Percentiles rank a stretch among this genome's conserved stretches.
Conservation (phyloP, 2,888 invertebrate genomes). For the Pyrrhia umbra region DNA sequence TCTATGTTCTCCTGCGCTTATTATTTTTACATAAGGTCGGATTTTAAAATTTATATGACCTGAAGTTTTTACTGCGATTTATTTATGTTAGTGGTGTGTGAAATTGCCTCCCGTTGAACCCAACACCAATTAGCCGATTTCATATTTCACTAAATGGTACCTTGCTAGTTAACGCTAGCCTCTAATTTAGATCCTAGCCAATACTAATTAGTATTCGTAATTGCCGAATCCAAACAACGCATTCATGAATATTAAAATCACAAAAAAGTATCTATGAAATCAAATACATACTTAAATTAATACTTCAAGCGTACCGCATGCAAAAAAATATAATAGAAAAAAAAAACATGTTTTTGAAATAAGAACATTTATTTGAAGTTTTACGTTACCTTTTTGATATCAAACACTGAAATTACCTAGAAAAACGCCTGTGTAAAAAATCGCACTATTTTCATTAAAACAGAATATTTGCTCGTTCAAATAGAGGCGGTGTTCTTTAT, state of each 20-base stretch:
- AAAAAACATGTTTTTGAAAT: background rate
- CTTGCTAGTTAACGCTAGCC: constrained; percentile 6
- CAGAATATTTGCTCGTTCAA: constrained; percentile 31
- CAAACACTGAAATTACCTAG: background rate
- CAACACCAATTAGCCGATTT: constrained; percentile 18
- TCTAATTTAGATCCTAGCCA: constrained; percentile 17
- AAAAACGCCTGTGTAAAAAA: constrained; percentile 31
- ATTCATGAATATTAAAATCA: constrained; percentile 24
- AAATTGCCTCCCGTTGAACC: constrained; percentile 17
- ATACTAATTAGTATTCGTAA: constrained; percentile 33
- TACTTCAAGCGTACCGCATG: background rate
- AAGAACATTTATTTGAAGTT: background rate
- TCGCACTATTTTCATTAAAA: constrained; percentile 22
- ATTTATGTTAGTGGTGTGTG: constrained; percentile 2
- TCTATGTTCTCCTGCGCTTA: background rate
- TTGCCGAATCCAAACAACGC: constrained; percentile 24
- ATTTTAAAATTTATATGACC: background rate
- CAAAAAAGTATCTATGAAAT: constrained; percentile 16
- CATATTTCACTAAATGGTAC: constrained; percentile 3
- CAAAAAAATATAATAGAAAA: background rate
- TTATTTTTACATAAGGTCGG: background rate
- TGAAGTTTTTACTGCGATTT: background rate
- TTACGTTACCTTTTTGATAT: background rate
- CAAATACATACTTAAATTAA: background rate
- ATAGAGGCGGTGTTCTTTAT: constrained; percentile 27